Evolutionary conservation across 2,888 invertebrate genomes (phyloP).

Genomic region (Plagodis dolabraria): DNA sequence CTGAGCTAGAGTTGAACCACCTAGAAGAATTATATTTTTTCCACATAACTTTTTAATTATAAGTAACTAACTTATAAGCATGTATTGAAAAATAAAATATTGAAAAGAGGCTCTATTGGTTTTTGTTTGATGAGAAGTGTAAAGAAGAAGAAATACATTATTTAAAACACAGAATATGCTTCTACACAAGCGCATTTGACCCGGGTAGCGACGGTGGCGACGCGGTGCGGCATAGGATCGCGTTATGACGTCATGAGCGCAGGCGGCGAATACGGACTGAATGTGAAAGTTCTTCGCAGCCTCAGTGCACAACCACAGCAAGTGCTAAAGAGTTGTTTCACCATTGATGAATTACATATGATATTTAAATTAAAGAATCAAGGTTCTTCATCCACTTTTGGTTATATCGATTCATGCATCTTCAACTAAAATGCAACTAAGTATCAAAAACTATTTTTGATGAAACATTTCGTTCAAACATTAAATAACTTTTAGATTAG

Average conservation of each 20-base stretch:
- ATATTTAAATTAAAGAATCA: constrained; percentile 30
- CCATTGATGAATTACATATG: constrained; percentile 30
- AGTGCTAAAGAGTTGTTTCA: constrained; percentile 70
- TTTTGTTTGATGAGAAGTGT: no score
- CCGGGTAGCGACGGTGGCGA: constrained; percentile 4
- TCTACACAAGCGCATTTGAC: neutral
- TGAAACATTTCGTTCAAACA: no score
- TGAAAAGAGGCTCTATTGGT: no score
- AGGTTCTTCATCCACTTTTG: constrained; percentile 38
- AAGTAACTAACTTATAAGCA: no score
- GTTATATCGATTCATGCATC: constrained; percentile 10
- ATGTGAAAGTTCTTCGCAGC: constrained; percentile 80
- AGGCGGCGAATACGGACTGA: constrained; percentile 72
- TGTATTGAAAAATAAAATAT: no score
- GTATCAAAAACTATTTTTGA: no score
- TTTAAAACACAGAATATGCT: no score
- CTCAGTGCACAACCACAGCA: constrained; percentile 63
- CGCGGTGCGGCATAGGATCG: constrained; percentile 37
- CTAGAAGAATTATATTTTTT: no score
- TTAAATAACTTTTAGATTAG: no score
- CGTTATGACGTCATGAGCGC: constrained; percentile 68
- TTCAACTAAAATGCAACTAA: neutral
- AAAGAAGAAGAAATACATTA: no score
- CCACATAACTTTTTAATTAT: no score
- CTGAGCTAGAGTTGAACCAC: no score